phyloP scores from a whole-genome alignment of 1,140 invertebrate species.

The Procambarus clarkii region DNA sequence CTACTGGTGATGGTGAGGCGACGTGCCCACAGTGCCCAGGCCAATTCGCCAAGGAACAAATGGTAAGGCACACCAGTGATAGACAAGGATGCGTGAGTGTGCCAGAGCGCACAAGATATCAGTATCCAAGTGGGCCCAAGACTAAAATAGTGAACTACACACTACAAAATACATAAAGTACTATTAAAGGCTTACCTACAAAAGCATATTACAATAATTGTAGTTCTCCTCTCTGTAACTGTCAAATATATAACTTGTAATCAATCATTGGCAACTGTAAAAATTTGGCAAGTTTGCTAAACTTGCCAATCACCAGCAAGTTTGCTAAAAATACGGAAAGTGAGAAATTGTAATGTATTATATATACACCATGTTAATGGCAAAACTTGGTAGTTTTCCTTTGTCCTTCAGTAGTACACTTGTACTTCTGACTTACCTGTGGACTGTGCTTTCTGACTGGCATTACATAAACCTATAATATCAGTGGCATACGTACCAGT shows the following conservation, averaged over 20 bases:
- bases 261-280: too few relatives aligned
- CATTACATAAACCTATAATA: neutral
- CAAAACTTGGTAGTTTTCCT: neutral
- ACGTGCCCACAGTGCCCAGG: constrained; percentile 30
- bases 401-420: constrained; percentile 3
- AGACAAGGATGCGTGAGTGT: constrained; percentile 14
- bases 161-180: neutral
- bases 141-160: constrained; percentile 20
- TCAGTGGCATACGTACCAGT: constrained; percentile 38
- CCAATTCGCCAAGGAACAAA: constrained; percentile 29
- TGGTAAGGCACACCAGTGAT: constrained; percentile 5
- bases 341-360: constrained; percentile 13
- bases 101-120: constrained; percentile 31
- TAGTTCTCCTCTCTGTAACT: constrained; percentile 26
- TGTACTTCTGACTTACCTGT: constrained; percentile 14
- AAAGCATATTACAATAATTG: constrained; percentile 12
- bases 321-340: neutral
- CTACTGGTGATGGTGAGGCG: constrained; percentile 52
- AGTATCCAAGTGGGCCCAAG: neutral
- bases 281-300: too few relatives aligned
- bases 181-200: constrained; percentile 30
- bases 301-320: too few relatives aligned
- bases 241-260: neutral
- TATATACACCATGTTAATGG: constrained; percentile 42
- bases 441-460: too few relatives aligned